Evolutionary conservation across 2,113 vertebrate genomes (phyloP).

Genomic region (Dolichallabes microphthalmus): DNA sequence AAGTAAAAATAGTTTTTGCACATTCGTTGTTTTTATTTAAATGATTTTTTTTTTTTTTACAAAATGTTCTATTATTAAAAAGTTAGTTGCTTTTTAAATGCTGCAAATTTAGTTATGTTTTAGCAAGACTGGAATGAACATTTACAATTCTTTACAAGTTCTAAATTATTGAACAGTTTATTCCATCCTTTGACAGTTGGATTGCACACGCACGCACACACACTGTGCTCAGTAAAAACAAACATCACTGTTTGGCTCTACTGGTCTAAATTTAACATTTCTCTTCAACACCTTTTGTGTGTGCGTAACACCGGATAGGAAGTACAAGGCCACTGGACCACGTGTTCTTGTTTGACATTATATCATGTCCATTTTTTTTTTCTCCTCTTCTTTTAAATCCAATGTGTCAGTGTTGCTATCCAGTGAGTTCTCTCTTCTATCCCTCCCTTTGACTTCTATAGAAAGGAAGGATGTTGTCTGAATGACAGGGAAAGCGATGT

Average conservation of each 20-base stretch:
- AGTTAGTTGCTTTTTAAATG: neutral
- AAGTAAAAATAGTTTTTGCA: neutral
- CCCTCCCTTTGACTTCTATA: neutral
- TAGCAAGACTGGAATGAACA: neutral
- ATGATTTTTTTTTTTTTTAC: neutral
- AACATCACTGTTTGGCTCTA: constrained; percentile 18
- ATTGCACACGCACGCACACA: neutral
- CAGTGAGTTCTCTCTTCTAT: neutral
- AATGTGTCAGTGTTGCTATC: neutral
- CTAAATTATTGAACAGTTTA: neutral
- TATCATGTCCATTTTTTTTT: constrained; percentile 36
- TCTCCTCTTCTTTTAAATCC: neutral
- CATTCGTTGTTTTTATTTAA: neutral
- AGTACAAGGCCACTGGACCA: constrained; percentile 48
- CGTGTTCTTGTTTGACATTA: constrained; percentile 54
- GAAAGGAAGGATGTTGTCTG: neutral
- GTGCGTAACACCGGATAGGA: constrained; percentile 33
- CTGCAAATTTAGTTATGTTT: neutral
- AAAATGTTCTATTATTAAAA: neutral
- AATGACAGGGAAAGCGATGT: neutral
- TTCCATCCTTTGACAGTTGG: neutral
- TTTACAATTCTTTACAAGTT: neutral
- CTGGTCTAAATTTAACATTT: constrained; percentile 48
- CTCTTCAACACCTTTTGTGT: constrained; percentile 33
- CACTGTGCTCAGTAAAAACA: neutral